These are phyloP conservation scores for Tachysurus vachellii DNA, from an alignment of 2,113 vertebrate genomes.

Conservation along the genomic window DNA sequence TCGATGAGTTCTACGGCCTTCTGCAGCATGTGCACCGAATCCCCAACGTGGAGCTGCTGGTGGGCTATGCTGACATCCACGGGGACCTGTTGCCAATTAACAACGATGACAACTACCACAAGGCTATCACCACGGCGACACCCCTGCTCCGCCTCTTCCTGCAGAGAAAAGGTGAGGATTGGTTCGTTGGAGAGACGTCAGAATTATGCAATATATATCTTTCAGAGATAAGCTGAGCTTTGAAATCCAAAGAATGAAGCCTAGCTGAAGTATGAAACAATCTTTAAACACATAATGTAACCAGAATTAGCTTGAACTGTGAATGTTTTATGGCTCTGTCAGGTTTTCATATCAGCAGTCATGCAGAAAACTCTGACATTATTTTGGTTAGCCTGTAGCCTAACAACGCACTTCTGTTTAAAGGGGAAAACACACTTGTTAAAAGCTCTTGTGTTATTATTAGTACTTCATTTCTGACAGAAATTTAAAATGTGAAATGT, in stretches of 20 bases:
- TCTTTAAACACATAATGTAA: not conserved
- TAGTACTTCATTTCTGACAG: not conserved
- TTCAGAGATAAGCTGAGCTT: not conserved
- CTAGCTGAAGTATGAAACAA: not conserved
- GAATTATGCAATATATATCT: not conserved
- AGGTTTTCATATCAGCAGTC: not conserved
- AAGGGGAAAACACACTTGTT: not conserved
- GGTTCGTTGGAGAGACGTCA: not conserved
- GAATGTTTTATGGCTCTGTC: constrained; percentile 25
- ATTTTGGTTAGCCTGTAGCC: not conserved
- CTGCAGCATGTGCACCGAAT: constrained; percentile 96
- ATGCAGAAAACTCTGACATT: not conserved
- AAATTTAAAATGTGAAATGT: not conserved
- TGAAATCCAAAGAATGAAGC: not conserved
- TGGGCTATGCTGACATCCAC: constrained; percentile 93
- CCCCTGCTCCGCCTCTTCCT: constrained; percentile 94
- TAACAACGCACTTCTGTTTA: not conserved
- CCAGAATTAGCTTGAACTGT: not conserved
- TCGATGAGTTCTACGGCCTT: constrained; percentile 96
- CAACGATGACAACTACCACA: constrained; percentile 97
- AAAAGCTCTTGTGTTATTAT: not conserved
- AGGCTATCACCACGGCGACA: constrained; percentile 91
- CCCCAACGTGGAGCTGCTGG: constrained; percentile 89
- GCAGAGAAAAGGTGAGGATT: constrained; percentile 90
- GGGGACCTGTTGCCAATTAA: constrained; percentile 97